Conservation (phyloP, 2,888 invertebrate species). For the Ormyrus pomaceus region DNA sequence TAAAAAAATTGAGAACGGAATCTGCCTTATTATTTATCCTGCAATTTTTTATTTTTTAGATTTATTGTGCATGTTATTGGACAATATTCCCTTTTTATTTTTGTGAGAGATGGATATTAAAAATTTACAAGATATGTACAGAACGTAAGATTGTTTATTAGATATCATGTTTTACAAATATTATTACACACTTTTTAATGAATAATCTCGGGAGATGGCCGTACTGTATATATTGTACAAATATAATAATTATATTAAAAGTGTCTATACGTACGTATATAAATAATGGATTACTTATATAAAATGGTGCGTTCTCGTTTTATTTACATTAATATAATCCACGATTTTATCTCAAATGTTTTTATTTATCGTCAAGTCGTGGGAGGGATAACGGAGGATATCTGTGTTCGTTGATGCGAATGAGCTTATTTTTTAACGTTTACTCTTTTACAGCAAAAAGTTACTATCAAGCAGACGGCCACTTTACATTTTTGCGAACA, state of each 20-base stretch:
- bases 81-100: too few relatives aligned
- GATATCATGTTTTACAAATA: constrained; percentile 74
- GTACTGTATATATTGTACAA: constrained; percentile 68
- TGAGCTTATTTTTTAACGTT: constrained; percentile 37
- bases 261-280: constrained; percentile 61
- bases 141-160: constrained; percentile 73
- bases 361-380: constrained; percentile 30
- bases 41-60: background rate
- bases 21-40: background rate
- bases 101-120: too few relatives aligned
- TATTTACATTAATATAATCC: constrained; percentile 64
- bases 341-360: constrained; percentile 54
- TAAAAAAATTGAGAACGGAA: constrained; percentile 30
- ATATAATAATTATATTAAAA: constrained; percentile 68
- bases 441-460: constrained; percentile 38
- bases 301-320: constrained; percentile 59
- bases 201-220: constrained; percentile 71
- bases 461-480: constrained; percentile 59
- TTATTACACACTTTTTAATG: constrained; percentile 74
- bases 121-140: constrained; percentile 58
- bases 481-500: constrained; percentile 58
- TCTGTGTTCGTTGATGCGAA: constrained; percentile 51
- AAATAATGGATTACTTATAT: constrained; percentile 60
- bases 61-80: too few relatives aligned
- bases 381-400: constrained; percentile 24